These are phyloP conservation scores for Eunapius fragilis DNA, from an alignment of 37 sponge, comb jelly and placozoan genomes.

Conservation along the genomic window DNA sequence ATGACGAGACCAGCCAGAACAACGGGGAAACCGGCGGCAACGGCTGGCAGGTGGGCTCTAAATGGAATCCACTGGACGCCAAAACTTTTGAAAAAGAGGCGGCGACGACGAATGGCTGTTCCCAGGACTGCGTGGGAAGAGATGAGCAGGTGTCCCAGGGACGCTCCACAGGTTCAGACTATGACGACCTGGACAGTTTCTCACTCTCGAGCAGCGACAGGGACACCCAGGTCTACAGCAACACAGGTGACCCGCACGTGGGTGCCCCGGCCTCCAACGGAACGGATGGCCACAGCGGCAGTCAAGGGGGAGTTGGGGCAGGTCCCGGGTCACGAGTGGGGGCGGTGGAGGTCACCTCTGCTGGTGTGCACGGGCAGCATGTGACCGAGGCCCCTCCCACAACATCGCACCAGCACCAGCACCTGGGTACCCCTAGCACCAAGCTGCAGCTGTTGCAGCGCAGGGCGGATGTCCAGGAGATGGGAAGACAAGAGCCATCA, in stretches of 20 bases:
- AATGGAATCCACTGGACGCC: constrained; percentile 11
- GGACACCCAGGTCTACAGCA: not conserved
- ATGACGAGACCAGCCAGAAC: not conserved
- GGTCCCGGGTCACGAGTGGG: too few species aligned
- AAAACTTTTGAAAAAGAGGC: not conserved
- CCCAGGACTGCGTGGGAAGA: not conserved
- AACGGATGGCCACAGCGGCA: too few species aligned
- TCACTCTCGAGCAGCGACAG: constrained; percentile 21
- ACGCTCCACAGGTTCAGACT: not conserved
- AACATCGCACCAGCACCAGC: not conserved
- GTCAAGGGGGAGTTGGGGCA: too few species aligned
- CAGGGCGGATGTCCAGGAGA: not conserved
- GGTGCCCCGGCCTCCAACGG: too few species aligned
- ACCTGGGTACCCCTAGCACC: not conserved
- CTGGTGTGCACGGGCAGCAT: not conserved
- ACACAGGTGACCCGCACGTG: too few species aligned
- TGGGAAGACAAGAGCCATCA: too few species aligned
- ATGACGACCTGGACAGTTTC: constrained; percentile 5
- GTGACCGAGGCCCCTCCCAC: not conserved
- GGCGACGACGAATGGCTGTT: not conserved
- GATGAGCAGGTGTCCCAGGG: not conserved
- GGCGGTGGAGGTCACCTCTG: too few species aligned
- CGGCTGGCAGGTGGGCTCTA: constrained; percentile 15
- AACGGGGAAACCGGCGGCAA: not conserved
- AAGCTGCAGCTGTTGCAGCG: too few species aligned